Evolutionary conservation across 92 coral and sea anemone genomes (phyloP).

Genomic region (Porites rus): DNA sequence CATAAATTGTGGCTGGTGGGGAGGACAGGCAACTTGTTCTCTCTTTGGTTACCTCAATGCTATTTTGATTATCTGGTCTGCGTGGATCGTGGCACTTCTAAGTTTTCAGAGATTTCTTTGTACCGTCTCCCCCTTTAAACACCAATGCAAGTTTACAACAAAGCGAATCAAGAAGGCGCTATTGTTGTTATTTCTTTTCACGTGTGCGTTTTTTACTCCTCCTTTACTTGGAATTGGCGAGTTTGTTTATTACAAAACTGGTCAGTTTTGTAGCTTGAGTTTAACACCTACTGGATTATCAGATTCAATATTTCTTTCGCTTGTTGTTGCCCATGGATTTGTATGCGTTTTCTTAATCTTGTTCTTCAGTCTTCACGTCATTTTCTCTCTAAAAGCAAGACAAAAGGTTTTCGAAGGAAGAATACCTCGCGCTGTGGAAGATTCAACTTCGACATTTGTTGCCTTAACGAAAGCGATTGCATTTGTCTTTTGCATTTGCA

Average conservation of each 20-base stretch:
- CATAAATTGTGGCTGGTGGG: slow-evolving; percentile 57
- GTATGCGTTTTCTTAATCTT: neutral
- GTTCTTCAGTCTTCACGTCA: slow-evolving; percentile 12
- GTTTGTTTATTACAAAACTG: slow-evolving; percentile 45
- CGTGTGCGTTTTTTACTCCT: neutral
- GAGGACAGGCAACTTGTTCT: slow-evolving; percentile 14
- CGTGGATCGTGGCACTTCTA: slow-evolving; percentile 47
- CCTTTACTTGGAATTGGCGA: slow-evolving; percentile 45
- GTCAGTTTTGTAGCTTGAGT: slow-evolving; percentile 51
- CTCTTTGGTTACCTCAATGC: slow-evolving; percentile 31
- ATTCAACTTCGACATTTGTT: slow-evolving; percentile 29
- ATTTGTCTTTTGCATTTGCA: slow-evolving; percentile 37
- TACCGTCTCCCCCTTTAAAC: slow-evolving; percentile 9
- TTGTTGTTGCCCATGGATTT: slow-evolving; percentile 38
- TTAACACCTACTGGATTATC: slow-evolving; percentile 40
- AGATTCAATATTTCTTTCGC: slow-evolving; percentile 35
- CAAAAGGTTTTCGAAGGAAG: neutral
- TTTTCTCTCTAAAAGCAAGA: slow-evolving; percentile 4
- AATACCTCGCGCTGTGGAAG: neutral
- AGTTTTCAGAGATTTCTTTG: slow-evolving; percentile 22
- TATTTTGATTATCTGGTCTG: slow-evolving; percentile 43
- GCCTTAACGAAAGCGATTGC: slow-evolving; percentile 45
- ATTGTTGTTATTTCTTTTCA: neutral
- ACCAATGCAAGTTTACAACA: slow-evolving; percentile 34
- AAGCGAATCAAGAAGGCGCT: slow-evolving; percentile 13